phyloP scores from a whole-genome alignment of 2,888 invertebrate species.

The Alloscopus bannaensis region DNA sequence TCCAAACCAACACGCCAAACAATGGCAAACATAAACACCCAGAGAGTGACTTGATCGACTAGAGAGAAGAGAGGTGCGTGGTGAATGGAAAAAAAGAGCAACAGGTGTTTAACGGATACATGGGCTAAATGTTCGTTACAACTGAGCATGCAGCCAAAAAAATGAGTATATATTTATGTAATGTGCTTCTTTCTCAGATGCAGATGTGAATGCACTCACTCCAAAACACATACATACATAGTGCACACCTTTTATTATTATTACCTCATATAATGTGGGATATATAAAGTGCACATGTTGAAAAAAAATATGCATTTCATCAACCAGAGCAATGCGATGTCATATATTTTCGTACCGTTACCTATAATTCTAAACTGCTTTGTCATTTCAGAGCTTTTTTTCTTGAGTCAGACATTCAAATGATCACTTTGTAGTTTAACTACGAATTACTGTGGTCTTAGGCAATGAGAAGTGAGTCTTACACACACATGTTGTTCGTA shows the following conservation, averaged over 20 bases:
- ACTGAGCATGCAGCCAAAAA: neutral
- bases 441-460: neutral
- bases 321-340: neutral
- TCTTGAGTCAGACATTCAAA: neutral
- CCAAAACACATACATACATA: neutral
- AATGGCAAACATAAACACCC: constrained; percentile 8
- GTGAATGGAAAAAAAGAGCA: constrained; percentile 44
- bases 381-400: neutral
- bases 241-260: neutral
- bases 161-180: neutral
- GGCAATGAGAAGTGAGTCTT: no score
- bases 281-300: no score
- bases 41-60: neutral
- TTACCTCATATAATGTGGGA: no score
- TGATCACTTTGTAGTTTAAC: neutral
- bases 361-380: neutral
- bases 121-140: constrained; percentile 17
- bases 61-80: constrained; percentile 1
- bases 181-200: neutral
- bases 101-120: constrained; percentile 63
- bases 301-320: neutral
- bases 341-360: neutral
- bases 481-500: neutral
- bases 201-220: neutral
- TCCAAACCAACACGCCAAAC: constrained; percentile 22